Evolutionary conservation across 2,888 invertebrate species (phyloP).

Genomic region (Leucozona laternaria): DNA sequence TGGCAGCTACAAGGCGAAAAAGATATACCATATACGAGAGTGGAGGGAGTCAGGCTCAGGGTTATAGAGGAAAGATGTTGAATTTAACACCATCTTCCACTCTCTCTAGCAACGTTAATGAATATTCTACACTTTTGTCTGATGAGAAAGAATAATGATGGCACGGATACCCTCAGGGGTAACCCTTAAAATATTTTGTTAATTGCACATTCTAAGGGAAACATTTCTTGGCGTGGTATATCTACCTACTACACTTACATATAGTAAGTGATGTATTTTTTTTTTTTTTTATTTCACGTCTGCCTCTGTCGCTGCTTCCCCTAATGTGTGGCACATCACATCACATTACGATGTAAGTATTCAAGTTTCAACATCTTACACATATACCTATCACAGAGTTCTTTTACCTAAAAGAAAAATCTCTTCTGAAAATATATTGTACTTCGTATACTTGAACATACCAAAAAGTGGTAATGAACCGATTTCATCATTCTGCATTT

Average conservation of each 20-base stretch:
- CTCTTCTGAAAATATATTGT: constrained; percentile 9
- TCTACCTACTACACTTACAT: not conserved
- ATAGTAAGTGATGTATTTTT: not conserved
- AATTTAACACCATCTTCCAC: constrained; percentile 62
- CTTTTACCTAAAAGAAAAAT: constrained; percentile 6
- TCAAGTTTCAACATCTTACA: constrained; percentile 6
- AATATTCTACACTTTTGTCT: constrained; percentile 65
- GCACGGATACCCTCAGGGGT: constrained; percentile 55
- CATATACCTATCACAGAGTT: not conserved
- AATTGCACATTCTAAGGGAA: constrained; percentile 64
- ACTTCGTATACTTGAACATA: constrained; percentile 22
- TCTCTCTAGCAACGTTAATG: constrained; percentile 49
- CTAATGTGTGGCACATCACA: constrained; percentile 32
- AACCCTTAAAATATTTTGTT: constrained; percentile 69
- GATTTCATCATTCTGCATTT: constrained; percentile 49
- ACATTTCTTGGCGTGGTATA: constrained; percentile 16
- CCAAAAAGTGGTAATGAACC: constrained; percentile 34
- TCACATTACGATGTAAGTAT: constrained; percentile 3
- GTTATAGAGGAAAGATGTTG: constrained; percentile 47
- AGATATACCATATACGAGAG: constrained; percentile 4
- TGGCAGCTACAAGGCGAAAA: constrained; percentile 9
- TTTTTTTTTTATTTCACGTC: not conserved
- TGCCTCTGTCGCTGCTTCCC: not conserved
- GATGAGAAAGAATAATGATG: constrained; percentile 57
- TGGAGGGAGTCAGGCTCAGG: not conserved